These are phyloP conservation scores for Spodoptera litura DNA, from an alignment of 1,140 invertebrate species.

Conservation along the genomic window DNA sequence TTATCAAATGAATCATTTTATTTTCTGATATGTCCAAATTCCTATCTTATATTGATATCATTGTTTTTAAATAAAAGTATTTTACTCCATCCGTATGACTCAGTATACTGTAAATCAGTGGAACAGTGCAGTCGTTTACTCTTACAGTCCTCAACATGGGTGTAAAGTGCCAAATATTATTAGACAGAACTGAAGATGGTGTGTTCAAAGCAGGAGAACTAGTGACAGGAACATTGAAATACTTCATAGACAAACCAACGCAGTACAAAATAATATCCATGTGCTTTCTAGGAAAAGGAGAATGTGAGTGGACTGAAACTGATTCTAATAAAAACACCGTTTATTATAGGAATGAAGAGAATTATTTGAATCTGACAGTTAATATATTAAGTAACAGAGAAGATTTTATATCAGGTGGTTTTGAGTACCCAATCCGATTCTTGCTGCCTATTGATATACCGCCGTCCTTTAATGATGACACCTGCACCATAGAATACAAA, in stretches of 20 bases:
- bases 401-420: not conserved
- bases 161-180: not conserved
- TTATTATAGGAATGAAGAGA: not conserved
- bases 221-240: conserved; percentile 12
- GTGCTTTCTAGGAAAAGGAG: not conserved
- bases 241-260: conserved; percentile 1
- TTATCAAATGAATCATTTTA: no score
- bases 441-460: not conserved
- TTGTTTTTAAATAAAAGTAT: no score
- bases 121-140: not conserved
- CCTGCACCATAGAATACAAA: conserved; percentile 14
- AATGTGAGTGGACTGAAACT: not conserved
- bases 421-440: conserved; percentile 5
- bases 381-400: not conserved
- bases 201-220: not conserved
- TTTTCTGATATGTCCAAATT: no score
- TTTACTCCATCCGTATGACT: no score
- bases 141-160: not conserved
- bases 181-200: not conserved
- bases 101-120: not conserved
- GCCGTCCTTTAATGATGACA: not conserved
- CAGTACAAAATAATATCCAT: not conserved
- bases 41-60: no score
- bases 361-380: not conserved
- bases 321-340: not conserved